A percentile compares a stretch with the other conserved stretches of the same genome.
Evolutionary conservation across 2,888 invertebrate genomes (phyloP).

Genomic region (Agrypnus murinus): DNA sequence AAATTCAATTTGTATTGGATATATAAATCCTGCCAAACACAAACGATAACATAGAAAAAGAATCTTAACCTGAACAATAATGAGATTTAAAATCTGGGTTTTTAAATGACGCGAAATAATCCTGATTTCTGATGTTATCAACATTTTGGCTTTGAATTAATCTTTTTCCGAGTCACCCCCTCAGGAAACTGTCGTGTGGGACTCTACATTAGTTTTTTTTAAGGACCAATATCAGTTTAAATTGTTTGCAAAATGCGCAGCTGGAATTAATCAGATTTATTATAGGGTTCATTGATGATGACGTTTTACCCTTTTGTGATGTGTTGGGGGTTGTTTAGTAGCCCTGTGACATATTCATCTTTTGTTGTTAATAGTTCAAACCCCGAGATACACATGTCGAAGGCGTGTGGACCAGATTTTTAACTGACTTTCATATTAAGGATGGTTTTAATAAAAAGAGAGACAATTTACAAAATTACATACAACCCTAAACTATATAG

Average conservation of each 20-base stretch:
- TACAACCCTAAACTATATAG: too few species aligned
- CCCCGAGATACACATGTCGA: conserved; percentile 67
- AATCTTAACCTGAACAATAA: conserved; percentile 40
- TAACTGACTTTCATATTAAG: conserved; percentile 25
- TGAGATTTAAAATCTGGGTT: conserved; percentile 1
- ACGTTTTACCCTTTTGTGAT: conserved; percentile 59
- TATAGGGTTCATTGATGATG: conserved; percentile 61
- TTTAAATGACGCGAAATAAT: conserved; percentile 50
- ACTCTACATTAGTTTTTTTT: conserved; percentile 50
- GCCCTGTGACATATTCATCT: conserved; percentile 65
- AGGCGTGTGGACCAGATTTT: conserved; percentile 62
- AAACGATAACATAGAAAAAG: conserved; percentile 28
- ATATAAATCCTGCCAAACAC: conserved; percentile 18
- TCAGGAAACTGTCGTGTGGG: conserved; percentile 26
- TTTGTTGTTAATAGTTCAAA: conserved; percentile 63
- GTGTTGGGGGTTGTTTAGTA: conserved; percentile 62
- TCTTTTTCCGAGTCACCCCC: conserved; percentile 34
- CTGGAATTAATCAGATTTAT: conserved; percentile 71
- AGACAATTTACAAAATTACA: too few species aligned
- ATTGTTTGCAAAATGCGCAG: conserved; percentile 70
- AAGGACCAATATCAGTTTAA: conserved; percentile 64
- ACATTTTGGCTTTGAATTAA: conserved; percentile 41
- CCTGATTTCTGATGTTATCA: conserved; percentile 36
- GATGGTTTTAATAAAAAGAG: neutral
- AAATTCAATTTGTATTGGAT: conserved; percentile 37